A percentile compares a stretch with the other conserved stretches of the same genome.
These are phyloP conservation scores for Gasterosteus aculeatus DNA, from an alignment of 2,113 vertebrate genomes.

Conservation along the genomic window DNA sequence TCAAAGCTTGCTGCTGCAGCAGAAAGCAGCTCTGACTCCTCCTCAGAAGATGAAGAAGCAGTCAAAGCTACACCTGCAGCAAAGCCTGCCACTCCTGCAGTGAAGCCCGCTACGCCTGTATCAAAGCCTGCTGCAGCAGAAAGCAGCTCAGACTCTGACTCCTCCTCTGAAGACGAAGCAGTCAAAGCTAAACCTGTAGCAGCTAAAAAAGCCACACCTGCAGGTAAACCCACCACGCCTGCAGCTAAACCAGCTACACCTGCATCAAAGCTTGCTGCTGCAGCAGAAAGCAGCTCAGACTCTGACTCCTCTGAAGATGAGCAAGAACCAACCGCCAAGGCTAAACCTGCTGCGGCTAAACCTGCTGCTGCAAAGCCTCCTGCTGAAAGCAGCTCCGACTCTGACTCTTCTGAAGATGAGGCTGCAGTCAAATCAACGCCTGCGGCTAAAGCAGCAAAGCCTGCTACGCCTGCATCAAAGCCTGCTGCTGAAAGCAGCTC, in stretches of 20 bases:
- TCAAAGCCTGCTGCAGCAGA: too few species aligned
- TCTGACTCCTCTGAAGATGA: constrained; percentile 73
- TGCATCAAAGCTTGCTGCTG: constrained; percentile 44
- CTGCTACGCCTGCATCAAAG: neutral
- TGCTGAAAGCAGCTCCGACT: too few species aligned
- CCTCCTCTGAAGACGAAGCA: too few species aligned
- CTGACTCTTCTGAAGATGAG: too few species aligned
- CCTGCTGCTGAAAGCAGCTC: constrained; percentile 68
- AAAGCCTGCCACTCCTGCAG: constrained; percentile 57
- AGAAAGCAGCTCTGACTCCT: constrained; percentile 70
- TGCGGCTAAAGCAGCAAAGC: constrained; percentile 32
- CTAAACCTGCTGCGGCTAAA: constrained; percentile 41
- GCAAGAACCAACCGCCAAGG: constrained; percentile 55
- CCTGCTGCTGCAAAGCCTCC: too few species aligned
- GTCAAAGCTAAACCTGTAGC: neutral
- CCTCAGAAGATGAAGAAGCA: constrained; percentile 28
- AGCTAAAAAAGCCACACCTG: constrained; percentile 11
- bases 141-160: too few species aligned
- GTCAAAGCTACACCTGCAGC: neutral
- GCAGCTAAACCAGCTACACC: constrained; percentile 18
- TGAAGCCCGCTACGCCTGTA: constrained; percentile 34
- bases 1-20: constrained; percentile 37
- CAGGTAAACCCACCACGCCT: constrained; percentile 52
- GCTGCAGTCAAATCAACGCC: constrained; percentile 48
- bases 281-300: constrained; percentile 84